phyloP scores from a whole-genome alignment of 1,140 invertebrate species.

The Hycleus phaleratus region DNA sequence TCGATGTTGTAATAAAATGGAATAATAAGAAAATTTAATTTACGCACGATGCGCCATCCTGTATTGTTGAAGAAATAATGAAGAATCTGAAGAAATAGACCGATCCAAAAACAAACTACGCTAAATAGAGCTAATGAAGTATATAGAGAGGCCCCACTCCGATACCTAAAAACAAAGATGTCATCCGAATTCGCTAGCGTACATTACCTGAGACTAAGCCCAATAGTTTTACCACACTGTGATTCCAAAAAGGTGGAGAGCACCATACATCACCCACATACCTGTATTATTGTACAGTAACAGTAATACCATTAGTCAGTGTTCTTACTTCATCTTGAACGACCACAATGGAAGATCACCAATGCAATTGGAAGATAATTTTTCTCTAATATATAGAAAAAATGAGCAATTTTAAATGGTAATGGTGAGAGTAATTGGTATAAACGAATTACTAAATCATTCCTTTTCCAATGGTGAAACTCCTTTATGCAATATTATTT shows the following conservation, averaged over 20 bases:
- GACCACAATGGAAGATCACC: constrained; percentile 25
- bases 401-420: no score
- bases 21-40: background rate
- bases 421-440: no score
- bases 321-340: constrained; percentile 16
- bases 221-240: constrained; percentile 28
- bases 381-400: no score
- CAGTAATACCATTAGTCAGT: constrained; percentile 37
- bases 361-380: constrained; percentile 12
- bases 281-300: constrained; percentile 39
- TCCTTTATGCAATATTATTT: no score
- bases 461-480: no score
- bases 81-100: background rate
- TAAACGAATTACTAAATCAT: no score
- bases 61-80: constrained; percentile 17
- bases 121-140: constrained; percentile 17
- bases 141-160: constrained; percentile 32
- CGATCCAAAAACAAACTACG: background rate
- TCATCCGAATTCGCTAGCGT: constrained; percentile 29
- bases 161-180: constrained; percentile 38
- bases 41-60: background rate
- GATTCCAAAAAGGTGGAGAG: constrained; percentile 20
- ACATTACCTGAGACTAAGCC: constrained; percentile 36
- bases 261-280: constrained; percentile 32
- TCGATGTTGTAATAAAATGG: no score